A percentile compares a stretch with the other conserved stretches of the same genome.
phyloP scores from a whole-genome alignment of 2,888 invertebrate genomes.

The Dolichopus griseipennis region DNA sequence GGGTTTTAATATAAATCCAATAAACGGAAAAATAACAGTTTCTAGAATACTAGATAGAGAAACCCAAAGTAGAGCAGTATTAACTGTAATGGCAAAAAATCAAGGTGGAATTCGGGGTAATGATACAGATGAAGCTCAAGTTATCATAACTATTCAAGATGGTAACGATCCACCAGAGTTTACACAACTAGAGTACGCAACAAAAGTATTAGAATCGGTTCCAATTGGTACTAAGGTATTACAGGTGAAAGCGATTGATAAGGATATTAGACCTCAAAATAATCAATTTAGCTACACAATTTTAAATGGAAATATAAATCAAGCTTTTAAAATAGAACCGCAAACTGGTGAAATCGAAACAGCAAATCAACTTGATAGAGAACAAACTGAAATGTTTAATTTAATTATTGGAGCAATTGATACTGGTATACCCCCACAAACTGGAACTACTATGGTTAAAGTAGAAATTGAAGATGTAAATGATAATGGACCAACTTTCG shows the following conservation, averaged over 20 bases:
- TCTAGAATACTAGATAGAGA: slow-evolving; percentile 75
- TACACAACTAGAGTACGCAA: slow-evolving; percentile 65
- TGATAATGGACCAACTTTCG: slow-evolving; percentile 83
- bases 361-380: slow-evolving; percentile 67
- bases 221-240: slow-evolving; percentile 62
- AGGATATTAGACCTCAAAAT: slow-evolving; percentile 82
- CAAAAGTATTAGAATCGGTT: slow-evolving; percentile 73
- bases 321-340: slow-evolving; percentile 80
- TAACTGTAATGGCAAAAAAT: slow-evolving; percentile 91
- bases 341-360: slow-evolving; percentile 77
- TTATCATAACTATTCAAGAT: slow-evolving; percentile 87
- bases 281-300: slow-evolving; percentile 89
- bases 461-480: slow-evolving; percentile 80
- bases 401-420: slow-evolving; percentile 80
- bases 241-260: slow-evolving; percentile 78
- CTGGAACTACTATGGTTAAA: slow-evolving; percentile 77
- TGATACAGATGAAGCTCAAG: slow-evolving; percentile 91
- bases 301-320: slow-evolving; percentile 71
- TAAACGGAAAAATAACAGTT: slow-evolving; percentile 76
- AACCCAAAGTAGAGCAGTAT: slow-evolving; percentile 77
- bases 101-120: slow-evolving; percentile 88
- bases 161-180: slow-evolving; percentile 96
- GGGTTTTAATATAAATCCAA: slow-evolving; percentile 77
- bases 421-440: slow-evolving; percentile 80
- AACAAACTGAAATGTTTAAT: slow-evolving; percentile 64